These are phyloP conservation scores for Emmelina monodactyla DNA, from an alignment of 2,888 invertebrate species.

Conservation along the genomic window DNA sequence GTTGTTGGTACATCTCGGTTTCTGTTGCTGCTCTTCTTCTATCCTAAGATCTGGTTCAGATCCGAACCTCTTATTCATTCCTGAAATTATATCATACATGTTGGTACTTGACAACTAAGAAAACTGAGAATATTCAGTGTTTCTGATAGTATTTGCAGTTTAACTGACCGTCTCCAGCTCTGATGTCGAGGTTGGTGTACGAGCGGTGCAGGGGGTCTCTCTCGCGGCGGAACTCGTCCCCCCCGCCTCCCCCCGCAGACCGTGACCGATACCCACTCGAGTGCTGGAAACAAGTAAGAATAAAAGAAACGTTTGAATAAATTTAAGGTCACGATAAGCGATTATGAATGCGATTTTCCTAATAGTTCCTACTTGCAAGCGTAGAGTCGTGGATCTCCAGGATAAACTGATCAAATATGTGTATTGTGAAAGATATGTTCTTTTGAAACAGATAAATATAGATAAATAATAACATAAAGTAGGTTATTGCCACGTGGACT, in stretches of 20 bases:
- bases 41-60: slow-evolving; percentile 76
- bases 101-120: neutral
- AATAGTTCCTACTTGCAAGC: too few species aligned
- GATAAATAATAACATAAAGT: too few species aligned
- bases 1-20: slow-evolving; percentile 35
- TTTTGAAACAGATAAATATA: too few species aligned
- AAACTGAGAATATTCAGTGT: neutral
- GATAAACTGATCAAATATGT: too few species aligned
- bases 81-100: neutral
- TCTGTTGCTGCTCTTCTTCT: slow-evolving; percentile 42
- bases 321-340: too few species aligned
- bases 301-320: neutral
- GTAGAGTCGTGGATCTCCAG: too few species aligned
- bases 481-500: too few species aligned
- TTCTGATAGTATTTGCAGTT: neutral
- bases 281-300: slow-evolving; percentile 35
- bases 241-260: slow-evolving; percentile 41
- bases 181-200: slow-evolving; percentile 52
- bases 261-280: slow-evolving; percentile 51
- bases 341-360: neutral
- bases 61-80: slow-evolving; percentile 67
- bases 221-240: slow-evolving; percentile 37
- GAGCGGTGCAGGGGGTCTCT: slow-evolving; percentile 55
- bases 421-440: too few species aligned
- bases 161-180: slow-evolving; percentile 45